Evolutionary conservation across 2,888 invertebrate genomes (phyloP).

Genomic region (Andrena bicolor): DNA sequence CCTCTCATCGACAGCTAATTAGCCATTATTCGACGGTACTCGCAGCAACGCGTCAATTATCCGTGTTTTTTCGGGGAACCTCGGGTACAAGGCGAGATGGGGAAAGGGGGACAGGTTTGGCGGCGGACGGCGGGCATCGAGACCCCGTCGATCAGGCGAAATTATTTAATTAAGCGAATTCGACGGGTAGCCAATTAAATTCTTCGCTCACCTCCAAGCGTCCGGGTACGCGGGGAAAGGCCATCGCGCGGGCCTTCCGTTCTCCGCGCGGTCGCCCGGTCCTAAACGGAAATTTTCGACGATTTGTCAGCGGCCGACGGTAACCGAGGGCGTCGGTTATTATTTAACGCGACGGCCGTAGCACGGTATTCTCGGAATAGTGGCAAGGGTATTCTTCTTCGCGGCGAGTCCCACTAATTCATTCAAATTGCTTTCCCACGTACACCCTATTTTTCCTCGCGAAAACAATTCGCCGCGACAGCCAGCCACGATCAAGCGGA

Average conservation of each 20-base stretch:
- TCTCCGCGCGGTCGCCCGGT: background rate
- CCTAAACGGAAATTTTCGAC: constrained; percentile 5
- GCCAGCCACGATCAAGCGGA: constrained; percentile 10
- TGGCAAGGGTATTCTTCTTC: background rate
- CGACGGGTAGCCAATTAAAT: constrained; percentile 21
- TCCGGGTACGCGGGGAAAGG: background rate
- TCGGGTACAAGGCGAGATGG: background rate
- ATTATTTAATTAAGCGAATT: constrained; percentile 42
- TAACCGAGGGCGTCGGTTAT: constrained; percentile 43
- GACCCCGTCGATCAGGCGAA: constrained; percentile 1
- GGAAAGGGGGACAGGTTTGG: background rate
- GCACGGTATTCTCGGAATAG: constrained; percentile 11
- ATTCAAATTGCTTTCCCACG: constrained; percentile 49
- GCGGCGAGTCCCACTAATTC: constrained; percentile 40
- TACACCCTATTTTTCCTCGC: constrained; percentile 32
- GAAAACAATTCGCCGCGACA: constrained; percentile 6
- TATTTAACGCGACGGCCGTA: constrained; percentile 40
- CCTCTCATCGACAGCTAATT: constrained; percentile 41
- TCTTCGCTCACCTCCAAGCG: background rate
- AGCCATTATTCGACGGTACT: constrained; percentile 19
- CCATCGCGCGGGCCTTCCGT: background rate
- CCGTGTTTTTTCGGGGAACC: constrained; percentile 1
- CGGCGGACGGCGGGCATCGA: background rate
- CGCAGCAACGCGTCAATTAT: background rate
- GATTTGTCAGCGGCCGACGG: constrained; percentile 22